Evolutionary conservation across 2,113 vertebrate genomes (phyloP).

Genomic region (Zapornia atra): DNA sequence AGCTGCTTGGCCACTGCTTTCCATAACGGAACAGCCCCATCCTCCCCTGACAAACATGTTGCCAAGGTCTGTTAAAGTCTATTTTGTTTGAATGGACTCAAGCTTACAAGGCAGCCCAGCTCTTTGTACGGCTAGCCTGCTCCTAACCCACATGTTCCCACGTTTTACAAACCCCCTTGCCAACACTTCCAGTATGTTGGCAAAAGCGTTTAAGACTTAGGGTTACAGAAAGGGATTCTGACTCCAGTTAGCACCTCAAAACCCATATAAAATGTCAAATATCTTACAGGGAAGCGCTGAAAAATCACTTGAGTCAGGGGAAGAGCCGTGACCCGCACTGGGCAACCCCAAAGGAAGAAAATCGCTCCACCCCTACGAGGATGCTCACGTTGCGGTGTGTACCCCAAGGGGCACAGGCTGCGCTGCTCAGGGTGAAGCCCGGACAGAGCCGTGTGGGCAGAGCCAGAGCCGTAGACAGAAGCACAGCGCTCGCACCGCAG

Average conservation of each 20-base stretch:
- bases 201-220: not conserved
- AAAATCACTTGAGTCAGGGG: not conserved
- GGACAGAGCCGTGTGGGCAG: too few species aligned
- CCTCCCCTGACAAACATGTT: not conserved
- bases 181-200: not conserved
- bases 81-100: not conserved
- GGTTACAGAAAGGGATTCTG: not conserved
- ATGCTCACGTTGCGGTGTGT: rapidly evolving
- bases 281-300: not conserved
- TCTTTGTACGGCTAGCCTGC: not conserved
- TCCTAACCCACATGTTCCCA: not conserved
- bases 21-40: not conserved
- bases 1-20: not conserved
- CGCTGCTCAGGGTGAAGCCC: not conserved
- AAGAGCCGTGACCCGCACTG: not conserved
- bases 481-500: not conserved
- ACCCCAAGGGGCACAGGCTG: not conserved
- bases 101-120: not conserved
- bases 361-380: rapidly evolving
- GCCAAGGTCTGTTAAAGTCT: not conserved
- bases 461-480: not conserved
- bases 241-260: not conserved
- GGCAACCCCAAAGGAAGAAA: not conserved
- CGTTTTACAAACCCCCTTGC: rapidly evolving
- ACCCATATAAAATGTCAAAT: rapidly evolving